Evolutionary conservation across 2,113 vertebrate genomes (phyloP), one percentile per base, ranked within the genome.

Genomic region (Camelus bactrianus): DNA sequence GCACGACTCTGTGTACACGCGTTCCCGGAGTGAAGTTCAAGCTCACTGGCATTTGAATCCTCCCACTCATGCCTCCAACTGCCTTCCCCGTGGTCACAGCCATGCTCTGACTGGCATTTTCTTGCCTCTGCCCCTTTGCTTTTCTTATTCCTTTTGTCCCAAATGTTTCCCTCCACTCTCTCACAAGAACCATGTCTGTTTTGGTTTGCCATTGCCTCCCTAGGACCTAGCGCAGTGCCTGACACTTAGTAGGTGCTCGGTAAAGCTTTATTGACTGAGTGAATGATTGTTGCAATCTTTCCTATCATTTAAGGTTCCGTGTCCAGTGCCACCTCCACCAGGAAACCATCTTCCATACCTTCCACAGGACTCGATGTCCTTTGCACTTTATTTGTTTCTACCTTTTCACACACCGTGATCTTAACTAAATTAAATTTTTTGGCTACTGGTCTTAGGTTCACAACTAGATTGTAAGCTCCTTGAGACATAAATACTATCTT

Each of bases 1-100:
- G 12, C 3, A 1, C 0, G 10, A 5, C 75, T 32, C 64, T 48
- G 9, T 32, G 2, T 1, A 16, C 54, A n/a, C 75, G 9, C 0
- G 1, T 7, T 13, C 38, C 48, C 35, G 0, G 0, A 30, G 46
- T 30, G 76, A 84, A 42, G 80, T 81, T 72, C 38, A 28, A 11
- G n/a, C 8, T 48, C 54, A 67, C 69, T 14, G 62, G 38, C 38
- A 0, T 17, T 35, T 12, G 88, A 50, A 14, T 30, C 48, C 42
- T 73, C 56, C 83, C n/a, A 2, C 32, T 28, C 11, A 0, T 4
- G 54, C 58, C 22, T 50, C 32, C 50, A 20, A 12, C 20, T 9
- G 48, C 30, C 60, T n/a, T 46, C 69, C 56, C 38, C 9, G 5
- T 1, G 8, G 8, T 26, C 28, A 35, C 0, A 26, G 26, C 35